These are phyloP conservation scores for Gymnobelideus leadbeateri DNA, from an alignment of 2,113 vertebrate genomes.

Conservation along the genomic window DNA sequence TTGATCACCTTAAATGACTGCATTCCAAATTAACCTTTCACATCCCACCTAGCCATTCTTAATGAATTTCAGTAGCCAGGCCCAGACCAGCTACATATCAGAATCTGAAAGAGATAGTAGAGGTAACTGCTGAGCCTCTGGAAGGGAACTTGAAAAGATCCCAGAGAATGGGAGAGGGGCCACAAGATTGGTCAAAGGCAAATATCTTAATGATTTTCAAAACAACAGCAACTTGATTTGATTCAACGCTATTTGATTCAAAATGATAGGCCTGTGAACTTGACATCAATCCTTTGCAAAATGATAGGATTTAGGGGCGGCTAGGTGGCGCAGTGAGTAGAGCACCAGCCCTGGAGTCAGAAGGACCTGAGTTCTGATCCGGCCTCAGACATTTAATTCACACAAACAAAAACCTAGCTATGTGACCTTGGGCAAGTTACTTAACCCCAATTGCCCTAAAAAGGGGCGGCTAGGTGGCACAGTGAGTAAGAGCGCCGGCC, in stretches of 20 bases:
- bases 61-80: not conserved
- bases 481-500: too few relatives aligned
- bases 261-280: not conserved
- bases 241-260: not conserved
- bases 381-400: too few relatives aligned
- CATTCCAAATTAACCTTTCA: too few relatives aligned
- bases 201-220: not conserved
- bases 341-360: too few relatives aligned
- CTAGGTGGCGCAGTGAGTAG: too few relatives aligned
- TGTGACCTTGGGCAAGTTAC: too few relatives aligned
- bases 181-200: not conserved
- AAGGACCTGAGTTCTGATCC: too few relatives aligned
- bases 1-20: not conserved
- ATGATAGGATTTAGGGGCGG: not conserved
- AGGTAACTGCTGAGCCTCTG: not conserved
- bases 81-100: not conserved
- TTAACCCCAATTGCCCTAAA: too few relatives aligned
- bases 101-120: not conserved
- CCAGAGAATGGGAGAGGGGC: not conserved
- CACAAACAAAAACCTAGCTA: too few relatives aligned
- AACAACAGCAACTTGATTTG: too few relatives aligned
- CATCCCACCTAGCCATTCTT: not conserved
- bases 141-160: not conserved
- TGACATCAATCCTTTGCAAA: not conserved
- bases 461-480: too few relatives aligned